A percentile compares a stretch with the other conserved stretches of the same genome.
These are phyloP conservation scores for Sclerodermus sp. DNA, from an alignment of 2,888 invertebrate species.

Conservation along the genomic window DNA sequence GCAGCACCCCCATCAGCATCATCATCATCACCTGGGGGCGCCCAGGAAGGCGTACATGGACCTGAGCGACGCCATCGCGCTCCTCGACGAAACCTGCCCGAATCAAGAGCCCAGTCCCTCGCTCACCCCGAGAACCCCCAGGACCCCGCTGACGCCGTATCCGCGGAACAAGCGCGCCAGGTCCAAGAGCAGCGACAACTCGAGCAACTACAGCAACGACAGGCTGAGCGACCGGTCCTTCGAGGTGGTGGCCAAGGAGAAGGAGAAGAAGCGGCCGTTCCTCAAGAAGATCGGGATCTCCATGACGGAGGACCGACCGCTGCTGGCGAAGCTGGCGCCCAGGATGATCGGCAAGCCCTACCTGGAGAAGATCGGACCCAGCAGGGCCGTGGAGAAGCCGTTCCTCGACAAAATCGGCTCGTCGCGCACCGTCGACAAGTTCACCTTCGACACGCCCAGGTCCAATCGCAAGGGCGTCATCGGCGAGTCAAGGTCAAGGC, in stretches of 20 bases:
- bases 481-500: slow-evolving; percentile 4
- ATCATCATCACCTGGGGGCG: no score
- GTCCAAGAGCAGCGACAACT: slow-evolving; percentile 54
- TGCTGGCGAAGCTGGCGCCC: slow-evolving; percentile 45
- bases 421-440: slow-evolving; percentile 50
- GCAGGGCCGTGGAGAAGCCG: slow-evolving; percentile 47
- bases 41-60: slow-evolving; percentile 54
- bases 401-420: slow-evolving; percentile 51
- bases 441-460: slow-evolving; percentile 41
- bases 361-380: slow-evolving; percentile 51
- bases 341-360: slow-evolving; percentile 51
- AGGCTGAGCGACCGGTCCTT: slow-evolving; percentile 41
- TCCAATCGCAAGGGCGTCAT: slow-evolving; percentile 4
- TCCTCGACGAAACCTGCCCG: slow-evolving; percentile 54
- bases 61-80: slow-evolving; percentile 49
- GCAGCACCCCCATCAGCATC: no score
- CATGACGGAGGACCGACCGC: slow-evolving; percentile 51
- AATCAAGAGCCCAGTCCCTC: slow-evolving; percentile 50
- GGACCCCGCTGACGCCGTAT: slow-evolving; percentile 49
- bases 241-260: slow-evolving; percentile 29
- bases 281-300: slow-evolving; percentile 52
- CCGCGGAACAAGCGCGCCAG: slow-evolving; percentile 46
- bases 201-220: slow-evolving; percentile 51
- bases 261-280: slow-evolving; percentile 47
- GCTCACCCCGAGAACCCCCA: slow-evolving; percentile 48